phyloP scores from a whole-genome alignment of 2,888 invertebrate genomes.

The Hofmannophila pseudospretella region DNA sequence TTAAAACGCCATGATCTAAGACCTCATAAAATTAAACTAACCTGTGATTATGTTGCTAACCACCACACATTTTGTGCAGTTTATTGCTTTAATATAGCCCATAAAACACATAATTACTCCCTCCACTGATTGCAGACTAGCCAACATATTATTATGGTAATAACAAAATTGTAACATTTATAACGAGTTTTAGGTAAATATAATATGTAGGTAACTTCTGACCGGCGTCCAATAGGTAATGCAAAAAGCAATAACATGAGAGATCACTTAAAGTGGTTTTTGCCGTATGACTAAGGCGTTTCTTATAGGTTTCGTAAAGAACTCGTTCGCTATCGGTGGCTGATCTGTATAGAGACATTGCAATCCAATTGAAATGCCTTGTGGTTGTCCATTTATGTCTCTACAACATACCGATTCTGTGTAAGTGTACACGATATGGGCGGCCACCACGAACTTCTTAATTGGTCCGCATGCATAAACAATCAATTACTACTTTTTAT shows the following conservation, averaged over 20 bases:
- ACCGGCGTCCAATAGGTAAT: not conserved
- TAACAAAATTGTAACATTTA: constrained; percentile 8
- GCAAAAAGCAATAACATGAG: no score
- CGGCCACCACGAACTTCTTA: not conserved
- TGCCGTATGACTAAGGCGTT: not conserved
- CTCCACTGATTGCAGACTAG: constrained; percentile 5
- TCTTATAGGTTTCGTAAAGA: constrained; percentile 1
- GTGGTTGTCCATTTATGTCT: constrained; percentile 16
- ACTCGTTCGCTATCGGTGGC: constrained; percentile 7
- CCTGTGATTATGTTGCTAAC: constrained; percentile 10
- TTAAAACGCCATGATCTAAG: not conserved
- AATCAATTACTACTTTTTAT: constrained; percentile 5
- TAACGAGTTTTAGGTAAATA: no score
- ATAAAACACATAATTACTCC: constrained; percentile 12
- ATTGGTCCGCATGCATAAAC: not conserved
- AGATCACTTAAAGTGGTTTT: not conserved
- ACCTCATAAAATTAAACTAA: constrained; percentile 7
- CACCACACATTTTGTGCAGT: constrained; percentile 9
- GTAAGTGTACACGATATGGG: constrained; percentile 1
- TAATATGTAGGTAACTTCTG: no score
- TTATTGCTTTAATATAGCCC: constrained; percentile 11
- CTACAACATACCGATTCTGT: constrained; percentile 12
- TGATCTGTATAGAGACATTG: constrained; percentile 16
- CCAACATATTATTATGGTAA: constrained; percentile 8
- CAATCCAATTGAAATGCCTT: constrained; percentile 18